These are phyloP conservation scores for Campopleginae sp. DNA, from an alignment of 2,888 invertebrate genomes.

Conservation along the genomic window DNA sequence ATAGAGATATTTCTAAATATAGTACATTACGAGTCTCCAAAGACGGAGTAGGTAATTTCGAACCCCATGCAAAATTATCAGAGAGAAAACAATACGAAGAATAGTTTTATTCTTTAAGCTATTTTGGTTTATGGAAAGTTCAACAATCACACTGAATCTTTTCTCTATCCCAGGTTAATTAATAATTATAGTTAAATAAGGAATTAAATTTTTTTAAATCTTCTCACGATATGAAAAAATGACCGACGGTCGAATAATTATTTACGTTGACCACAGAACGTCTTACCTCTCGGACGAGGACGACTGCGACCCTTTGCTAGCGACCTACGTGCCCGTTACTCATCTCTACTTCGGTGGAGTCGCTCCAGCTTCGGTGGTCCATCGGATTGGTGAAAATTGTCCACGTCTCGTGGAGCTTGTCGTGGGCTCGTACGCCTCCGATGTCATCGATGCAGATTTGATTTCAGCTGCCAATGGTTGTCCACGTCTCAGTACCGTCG, in stretches of 20 bases:
- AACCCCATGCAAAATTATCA: too few relatives aligned
- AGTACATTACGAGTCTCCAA: too few relatives aligned
- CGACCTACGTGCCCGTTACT: conserved; percentile 79
- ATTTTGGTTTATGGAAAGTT: too few relatives aligned
- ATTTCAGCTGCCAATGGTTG: conserved; percentile 77
- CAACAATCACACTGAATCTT: too few relatives aligned
- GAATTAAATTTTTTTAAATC: too few relatives aligned
- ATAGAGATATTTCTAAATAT: neutral
- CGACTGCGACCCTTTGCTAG: conserved; percentile 76
- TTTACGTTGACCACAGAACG: conserved; percentile 70
- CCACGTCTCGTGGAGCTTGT: conserved; percentile 80
- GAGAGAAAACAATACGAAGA: too few relatives aligned
- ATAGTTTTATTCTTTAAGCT: too few relatives aligned
- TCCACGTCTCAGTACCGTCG: conserved; percentile 78
- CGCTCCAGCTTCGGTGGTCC: conserved; percentile 75
- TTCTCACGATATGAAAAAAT: too few relatives aligned
- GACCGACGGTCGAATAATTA: too few relatives aligned
- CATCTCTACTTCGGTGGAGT: conserved; percentile 81
- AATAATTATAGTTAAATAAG: too few relatives aligned
- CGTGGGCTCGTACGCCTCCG: conserved; percentile 78
- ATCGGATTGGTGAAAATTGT: conserved; percentile 76
- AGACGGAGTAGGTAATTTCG: too few relatives aligned
- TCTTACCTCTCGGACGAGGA: conserved; percentile 79
- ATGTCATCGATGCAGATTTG: conserved; percentile 76
- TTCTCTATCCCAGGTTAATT: too few relatives aligned